Percentiles rank a stretch among this genome's conserved stretches.
These are phyloP conservation scores for Scylla paramamosain DNA, from an alignment of 1,140 invertebrate genomes.

Conservation along the genomic window DNA sequence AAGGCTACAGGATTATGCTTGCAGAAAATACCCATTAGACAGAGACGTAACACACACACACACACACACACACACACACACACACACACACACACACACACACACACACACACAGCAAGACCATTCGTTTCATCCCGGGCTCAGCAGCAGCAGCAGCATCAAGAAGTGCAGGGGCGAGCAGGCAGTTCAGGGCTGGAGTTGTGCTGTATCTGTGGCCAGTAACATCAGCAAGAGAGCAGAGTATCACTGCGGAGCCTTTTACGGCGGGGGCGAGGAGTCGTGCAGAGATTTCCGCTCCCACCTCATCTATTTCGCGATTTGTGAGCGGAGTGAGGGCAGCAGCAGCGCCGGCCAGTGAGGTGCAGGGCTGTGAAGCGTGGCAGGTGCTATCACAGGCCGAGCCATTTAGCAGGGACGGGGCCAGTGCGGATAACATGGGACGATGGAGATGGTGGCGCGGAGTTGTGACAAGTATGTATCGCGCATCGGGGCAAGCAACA, in stretches of 20 bases:
- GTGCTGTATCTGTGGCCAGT: neutral
- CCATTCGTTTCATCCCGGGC: neutral
- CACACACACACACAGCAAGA: neutral
- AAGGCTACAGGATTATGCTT: neutral
- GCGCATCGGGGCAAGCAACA: neutral
- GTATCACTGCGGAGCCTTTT: neutral
- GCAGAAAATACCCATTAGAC: neutral
- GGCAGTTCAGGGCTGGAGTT: neutral
- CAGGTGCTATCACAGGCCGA: neutral
- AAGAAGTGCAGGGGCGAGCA: neutral
- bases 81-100: neutral
- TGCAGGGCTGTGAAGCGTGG: neutral
- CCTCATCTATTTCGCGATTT: neutral
- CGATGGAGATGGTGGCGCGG: neutral
- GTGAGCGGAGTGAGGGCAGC: neutral
- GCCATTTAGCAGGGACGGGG: neutral
- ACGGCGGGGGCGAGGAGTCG: neutral
- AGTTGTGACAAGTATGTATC: neutral
- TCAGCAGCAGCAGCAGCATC: neutral
- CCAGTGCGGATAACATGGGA: neutral
- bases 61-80: neutral
- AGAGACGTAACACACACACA: neutral
- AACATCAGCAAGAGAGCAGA: neutral
- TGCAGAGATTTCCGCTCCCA: slow-evolving; percentile 18
- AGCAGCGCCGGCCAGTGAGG: neutral